Evolutionary conservation across 2,888 invertebrate species (phyloP).

Genomic region (Leptothorax acervorum): DNA sequence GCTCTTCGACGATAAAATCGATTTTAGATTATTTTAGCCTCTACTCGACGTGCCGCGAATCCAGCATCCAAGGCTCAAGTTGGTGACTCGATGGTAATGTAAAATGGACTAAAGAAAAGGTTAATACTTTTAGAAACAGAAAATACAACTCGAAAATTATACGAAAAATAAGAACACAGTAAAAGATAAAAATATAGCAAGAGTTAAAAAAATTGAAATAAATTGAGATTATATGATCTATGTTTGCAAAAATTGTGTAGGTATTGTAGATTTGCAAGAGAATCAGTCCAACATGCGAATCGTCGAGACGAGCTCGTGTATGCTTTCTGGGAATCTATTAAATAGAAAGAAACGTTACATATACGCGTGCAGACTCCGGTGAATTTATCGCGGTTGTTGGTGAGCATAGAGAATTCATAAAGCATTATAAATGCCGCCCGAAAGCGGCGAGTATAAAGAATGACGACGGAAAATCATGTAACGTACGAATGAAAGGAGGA

Average conservation of each 20-base stretch:
- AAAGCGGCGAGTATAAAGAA: not conserved
- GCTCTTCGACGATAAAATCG: constrained; percentile 3
- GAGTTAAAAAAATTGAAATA: constrained; percentile 8
- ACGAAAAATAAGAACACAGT: not conserved
- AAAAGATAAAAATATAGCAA: constrained; percentile 42
- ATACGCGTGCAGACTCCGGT: not conserved
- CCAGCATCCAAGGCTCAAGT: not conserved
- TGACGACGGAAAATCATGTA: not conserved
- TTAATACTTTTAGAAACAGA: not conserved
- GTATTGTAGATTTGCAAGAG: not conserved
- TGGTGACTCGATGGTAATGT: not conserved
- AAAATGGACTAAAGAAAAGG: not conserved
- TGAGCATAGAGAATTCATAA: constrained; percentile 22
- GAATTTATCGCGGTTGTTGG: constrained; percentile 16
- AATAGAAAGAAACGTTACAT: constrained; percentile 13
- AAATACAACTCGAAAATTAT: not conserved
- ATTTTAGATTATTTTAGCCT: not conserved
- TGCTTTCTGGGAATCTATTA: constrained; percentile 22
- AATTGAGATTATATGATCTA: not conserved
- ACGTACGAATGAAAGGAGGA: not conserved
- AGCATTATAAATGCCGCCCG: constrained; percentile 7
- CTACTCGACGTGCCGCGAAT: constrained; percentile 1
- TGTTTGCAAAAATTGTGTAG: not conserved
- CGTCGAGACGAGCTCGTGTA: not conserved
- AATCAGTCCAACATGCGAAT: not conserved